Evolutionary conservation across 1,140 invertebrate species (phyloP), one percentile per base, ranked within the genome.

Genomic region (Lasioglossum albipes): DNA sequence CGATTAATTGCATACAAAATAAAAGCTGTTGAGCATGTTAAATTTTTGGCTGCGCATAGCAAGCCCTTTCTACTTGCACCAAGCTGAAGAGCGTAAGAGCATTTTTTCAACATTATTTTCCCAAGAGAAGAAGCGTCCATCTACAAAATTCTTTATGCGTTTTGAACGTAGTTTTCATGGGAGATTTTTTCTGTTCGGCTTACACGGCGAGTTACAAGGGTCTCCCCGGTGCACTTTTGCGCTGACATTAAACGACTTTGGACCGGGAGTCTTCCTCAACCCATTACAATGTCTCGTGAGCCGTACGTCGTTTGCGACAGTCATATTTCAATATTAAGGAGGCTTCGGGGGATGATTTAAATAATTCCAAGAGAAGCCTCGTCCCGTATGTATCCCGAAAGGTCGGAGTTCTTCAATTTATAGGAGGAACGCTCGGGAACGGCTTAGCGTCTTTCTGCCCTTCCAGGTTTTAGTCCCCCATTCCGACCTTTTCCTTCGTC

Each of bases 251-350:
- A 16, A 61, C 22, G 18, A 49, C 12, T 6, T 18, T n/a, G 7
- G n/a, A 13, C 18, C 12, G 16, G 42, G 20, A 49, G 49, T 13
- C 20, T 16, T 49, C 13, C 12, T 36, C 41, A 62, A 13, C 27
- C 57, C 13, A 54, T 62, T 70, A 77, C 67, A 70, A 68, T 59
- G 54, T 41, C 68, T 57, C 52, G 18, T 54, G 45, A 13, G 7
- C 18, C 68, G 52, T 71, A 59, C 52, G 16, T 54, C 22, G 36
- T 70, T 36, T 5, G 66, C 74, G 57, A 59, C 18, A 70, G 52
- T 81, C 80, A 87, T 89, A 84, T 84, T 89, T 89, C 87, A 89
- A 92, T 92, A 92, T 90, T 91, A 91, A 89, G 88, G 84, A 86
- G 82, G 83, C 89, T 87, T 90, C 85, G 79, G 77, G 36, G 84